Percentiles rank a stretch among this genome's conserved stretches.
phyloP scores from a whole-genome alignment of 2,888 invertebrate genomes.

The Spodoptera exigua region DNA sequence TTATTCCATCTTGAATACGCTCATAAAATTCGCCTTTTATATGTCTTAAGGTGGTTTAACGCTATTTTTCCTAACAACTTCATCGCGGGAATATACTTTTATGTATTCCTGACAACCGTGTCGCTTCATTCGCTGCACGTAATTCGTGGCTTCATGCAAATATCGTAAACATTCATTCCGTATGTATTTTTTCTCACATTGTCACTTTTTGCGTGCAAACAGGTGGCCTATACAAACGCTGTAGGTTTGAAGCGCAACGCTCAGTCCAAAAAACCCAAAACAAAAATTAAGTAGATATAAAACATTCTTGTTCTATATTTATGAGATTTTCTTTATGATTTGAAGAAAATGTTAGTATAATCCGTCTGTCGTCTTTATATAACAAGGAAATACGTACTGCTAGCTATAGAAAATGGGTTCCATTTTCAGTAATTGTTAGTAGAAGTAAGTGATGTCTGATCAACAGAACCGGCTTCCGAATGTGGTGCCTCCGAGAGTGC shows the following conservation, averaged over 20 bases:
- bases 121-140: slow-evolving; percentile 21
- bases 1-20: slow-evolving; percentile 1
- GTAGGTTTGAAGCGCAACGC: slow-evolving; percentile 4
- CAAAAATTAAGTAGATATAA: too few species aligned
- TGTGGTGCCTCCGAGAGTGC: slow-evolving; percentile 77
- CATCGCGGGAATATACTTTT: slow-evolving; percentile 22
- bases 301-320: too few species aligned
- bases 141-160: slow-evolving; percentile 32
- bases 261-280: slow-evolving; percentile 32
- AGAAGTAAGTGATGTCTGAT: slow-evolving; percentile 48
- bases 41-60: slow-evolving; percentile 10
- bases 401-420: slow-evolving; percentile 13
- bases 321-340: too few species aligned
- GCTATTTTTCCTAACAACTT: slow-evolving; percentile 12
- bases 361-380: slow-evolving; percentile 42
- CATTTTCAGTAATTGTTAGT: slow-evolving; percentile 31
- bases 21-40: slow-evolving; percentile 4
- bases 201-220: slow-evolving; percentile 31
- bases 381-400: slow-evolving; percentile 15
- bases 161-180: slow-evolving; percentile 24
- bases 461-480: slow-evolving; percentile 79
- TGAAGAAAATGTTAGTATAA: slow-evolving; percentile 36
- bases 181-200: slow-evolving; percentile 21
- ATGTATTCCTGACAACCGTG: slow-evolving; percentile 13
- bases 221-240: neutral